These are phyloP conservation scores for Hoplostethus atlanticus DNA, from an alignment of 2,797 vertebrate species.

Conservation along the genomic window DNA sequence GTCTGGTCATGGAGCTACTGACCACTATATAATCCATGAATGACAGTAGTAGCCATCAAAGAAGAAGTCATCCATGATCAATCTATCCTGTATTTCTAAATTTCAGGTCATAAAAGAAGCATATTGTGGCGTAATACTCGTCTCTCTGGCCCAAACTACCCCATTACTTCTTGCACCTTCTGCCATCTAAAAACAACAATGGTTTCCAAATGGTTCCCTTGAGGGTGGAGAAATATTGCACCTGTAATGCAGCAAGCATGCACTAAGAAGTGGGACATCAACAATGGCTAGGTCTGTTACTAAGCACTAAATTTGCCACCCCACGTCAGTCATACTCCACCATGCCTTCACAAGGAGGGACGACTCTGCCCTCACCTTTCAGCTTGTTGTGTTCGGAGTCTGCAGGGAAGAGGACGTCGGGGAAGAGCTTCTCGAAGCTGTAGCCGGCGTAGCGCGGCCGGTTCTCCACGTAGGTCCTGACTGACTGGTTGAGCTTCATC, in stretches of 20 bases:
- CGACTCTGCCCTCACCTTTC: conserved; percentile 87
- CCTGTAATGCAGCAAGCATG: background rate
- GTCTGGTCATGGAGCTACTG: too few relatives aligned
- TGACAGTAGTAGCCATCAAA: background rate
- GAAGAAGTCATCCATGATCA: background rate
- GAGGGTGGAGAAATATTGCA: conserved; percentile 4
- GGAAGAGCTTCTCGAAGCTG: conserved; percentile 98
- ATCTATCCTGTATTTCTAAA: conserved; percentile 13
- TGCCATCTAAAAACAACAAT: conserved; percentile 18
- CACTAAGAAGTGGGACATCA: too few relatives aligned
- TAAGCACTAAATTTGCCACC: too few relatives aligned
- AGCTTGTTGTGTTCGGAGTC: conserved; percentile 99
- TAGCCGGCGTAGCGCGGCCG: conserved; percentile 97
- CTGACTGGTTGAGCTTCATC: conserved; percentile 98
- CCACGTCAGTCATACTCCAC: too few relatives aligned
- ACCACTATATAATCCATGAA: conserved; percentile 17
- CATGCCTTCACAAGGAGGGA: too few relatives aligned
- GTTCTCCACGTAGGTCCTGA: conserved; percentile 98
- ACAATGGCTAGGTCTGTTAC: too few relatives aligned
- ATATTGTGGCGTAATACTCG: background rate
- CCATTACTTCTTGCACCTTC: conserved; percentile 26
- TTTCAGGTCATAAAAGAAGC: conserved; percentile 15
- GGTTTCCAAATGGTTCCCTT: conserved; percentile 15
- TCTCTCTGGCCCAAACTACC: background rate
- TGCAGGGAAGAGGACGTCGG: conserved; percentile 96